Base-by-base conservation (phyloP, 2,888 invertebrate genomes). In the Athalia circularis region DNA sequence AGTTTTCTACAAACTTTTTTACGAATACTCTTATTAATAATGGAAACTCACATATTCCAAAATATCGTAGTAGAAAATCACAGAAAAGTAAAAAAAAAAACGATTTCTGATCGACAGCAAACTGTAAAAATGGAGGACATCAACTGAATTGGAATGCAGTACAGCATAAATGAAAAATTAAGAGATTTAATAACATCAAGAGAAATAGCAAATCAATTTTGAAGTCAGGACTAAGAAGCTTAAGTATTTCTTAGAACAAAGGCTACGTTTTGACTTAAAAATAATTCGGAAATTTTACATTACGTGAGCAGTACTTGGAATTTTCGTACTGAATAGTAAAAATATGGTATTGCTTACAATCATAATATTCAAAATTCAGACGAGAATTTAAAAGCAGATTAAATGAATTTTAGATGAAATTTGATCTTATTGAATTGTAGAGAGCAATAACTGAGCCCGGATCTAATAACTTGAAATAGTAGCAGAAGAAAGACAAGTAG, bases 61-160 rank as follows among this genome's bases (percentile, higher is more conserved):
- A 13, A 64, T 7, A 47, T 6, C 13, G 13, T 7, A 48, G 13
- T 11, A 48, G 15, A 52, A 68, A 52, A 29, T 3, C 52, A 50
- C 43, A 54, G 11, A 68, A n/a, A 9, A 68, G n/a, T 29, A 54
- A 68, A 65, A 65, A 65, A 65, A 0, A 11, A 52, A 11, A 13
- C 11, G 5, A 48, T 48, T 65, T 48, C 48, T 8, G 48, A 65
- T 0, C 8, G 48, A 15, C 47, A 65, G n/a, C 3, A n/a, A 48
- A 15, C 47, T 48, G 65, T 15, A 48, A 65, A 48, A 65, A 48
- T 65, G 29, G 29, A 29, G 29, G 29, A 29, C 29, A 29, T 65
- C 48, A n/a, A 48, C 52, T 8, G 6, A 68, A 68, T 68, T 68
- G 43, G 68, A 68, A 68, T 68, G 52, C 54, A 54, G 54, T 54